Evolutionary conservation across 2,113 vertebrate species (phyloP), one percentile per base, ranked within the genome.

Genomic region (Microcebus griseorufus): DNA sequence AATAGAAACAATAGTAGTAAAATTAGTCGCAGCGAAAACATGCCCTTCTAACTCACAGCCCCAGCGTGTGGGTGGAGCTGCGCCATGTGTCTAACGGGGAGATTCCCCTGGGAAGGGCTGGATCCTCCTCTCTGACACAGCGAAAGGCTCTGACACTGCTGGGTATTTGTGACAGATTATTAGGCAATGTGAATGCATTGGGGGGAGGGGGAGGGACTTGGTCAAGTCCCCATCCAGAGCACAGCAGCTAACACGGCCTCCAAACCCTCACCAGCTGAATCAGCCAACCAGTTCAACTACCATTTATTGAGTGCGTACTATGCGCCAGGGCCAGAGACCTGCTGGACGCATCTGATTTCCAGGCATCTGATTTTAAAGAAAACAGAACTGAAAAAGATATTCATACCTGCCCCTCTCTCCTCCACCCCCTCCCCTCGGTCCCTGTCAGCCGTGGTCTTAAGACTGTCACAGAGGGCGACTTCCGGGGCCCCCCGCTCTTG

Each of bases 401-500:
- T 69, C 23, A 27, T n/a, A 18, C n/a, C 0, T 27, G 60, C 32
- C 72, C 23, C 37, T 51, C 90, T 96, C 93, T 93, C 90, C 95
- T 95, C 94, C 94, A 84, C 97, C 53, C 90, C 94, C 89, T 97
- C 96, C 84, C 83, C 83, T 97, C 94, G 69, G 97, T 97, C 62
- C 62, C 97, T 96, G 72, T 85, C 97, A 91, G 96, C 93, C 98
- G 93, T 94, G 93, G 93, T 95, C 95, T 97, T 9, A 51, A 97
- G 96, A 97, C 95, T 95, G 97, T 97, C 97, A 96, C 98, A 97
- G 97, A n/a, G n/a, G n/a, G n/a, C n/a, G n/a, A n/a, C n/a, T n/a
- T n/a, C n/a, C n/a, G n/a, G n/a, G n/a, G n/a, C n/a, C n/a, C n/a
- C n/a, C n/a, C n/a, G n/a, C n/a, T n/a, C n/a, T n/a, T n/a, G n/a